Base-by-base conservation (phyloP, 1,140 invertebrate genomes). In the Drosophila teissieri region DNA sequence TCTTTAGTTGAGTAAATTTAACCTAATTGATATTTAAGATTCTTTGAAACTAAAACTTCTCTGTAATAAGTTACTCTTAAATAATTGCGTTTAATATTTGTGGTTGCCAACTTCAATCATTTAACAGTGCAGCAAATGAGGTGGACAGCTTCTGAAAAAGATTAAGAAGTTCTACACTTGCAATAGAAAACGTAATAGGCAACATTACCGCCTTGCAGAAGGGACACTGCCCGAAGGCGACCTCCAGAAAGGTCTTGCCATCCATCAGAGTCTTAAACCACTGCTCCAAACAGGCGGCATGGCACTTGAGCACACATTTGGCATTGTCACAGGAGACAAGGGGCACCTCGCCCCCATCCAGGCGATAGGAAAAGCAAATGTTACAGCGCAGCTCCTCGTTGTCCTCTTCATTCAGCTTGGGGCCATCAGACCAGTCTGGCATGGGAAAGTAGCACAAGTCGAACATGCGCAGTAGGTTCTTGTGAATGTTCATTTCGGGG, bases 391-490 rank as follows among this genome's bases (percentile, higher is more conserved):
- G 68, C 11, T 62, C 53, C n/a, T 83, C 69, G 10, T 74, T 34
- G 4, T 62, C 55, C 14, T 70, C 54, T 24, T 60, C 55, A 24
- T 52, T 45, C 27, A 37, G n/a, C 17, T 64, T 37, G 4, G 44
- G 42, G 2, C 34, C 24, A n/a, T 83, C 68, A 11, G 7, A 57
- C 31, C 57, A 37, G 4, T 79, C 52, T 2, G 73, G 74, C 86
- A 91, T 91, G 15, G 91, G 91, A 56, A 92, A 92, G 36, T 81
- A 92, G 36, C 86, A 83, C 7, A 92, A 46, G 40, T 92, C 89
- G 37, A 92, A 92, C 12, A 89, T 92, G 5, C 88, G 78, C 58
- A 92, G 58, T 6, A 92, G 70, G 54, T 92, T 92, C 55, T 88
- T 86, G 64, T 92, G 82, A 52, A 92, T 79, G 51, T 90, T 80